Conservation (phyloP, 2,888 invertebrate genomes). For the Protonemura montana region DNA sequence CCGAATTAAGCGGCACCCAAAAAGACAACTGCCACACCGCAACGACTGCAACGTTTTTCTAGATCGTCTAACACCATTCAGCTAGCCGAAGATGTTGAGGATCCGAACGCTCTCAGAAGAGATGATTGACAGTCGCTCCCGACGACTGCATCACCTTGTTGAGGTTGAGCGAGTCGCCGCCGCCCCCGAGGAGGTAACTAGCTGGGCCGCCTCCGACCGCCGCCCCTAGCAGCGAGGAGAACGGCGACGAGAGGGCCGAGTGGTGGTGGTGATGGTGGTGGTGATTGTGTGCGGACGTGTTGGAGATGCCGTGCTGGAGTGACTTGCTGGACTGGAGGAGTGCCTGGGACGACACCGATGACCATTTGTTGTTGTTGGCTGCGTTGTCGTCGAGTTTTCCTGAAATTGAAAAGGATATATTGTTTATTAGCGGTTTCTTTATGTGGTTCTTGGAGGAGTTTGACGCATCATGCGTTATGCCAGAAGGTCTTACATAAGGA, state of each 20-base stretch:
- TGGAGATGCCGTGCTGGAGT: conserved; percentile 54
- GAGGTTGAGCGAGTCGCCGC: conserved; percentile 51
- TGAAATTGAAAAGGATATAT: conserved; percentile 54
- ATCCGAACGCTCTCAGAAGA: conserved; percentile 44
- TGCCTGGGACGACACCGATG: conserved; percentile 58
- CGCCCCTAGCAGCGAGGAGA: conserved; percentile 54
- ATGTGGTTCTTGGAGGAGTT: neutral
- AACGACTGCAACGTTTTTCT: too few relatives aligned
- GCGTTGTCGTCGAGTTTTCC: conserved; percentile 60
- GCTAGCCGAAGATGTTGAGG: neutral
- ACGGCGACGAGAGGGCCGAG: conserved; percentile 48
- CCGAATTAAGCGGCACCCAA: neutral
- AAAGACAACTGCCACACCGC: too few relatives aligned
- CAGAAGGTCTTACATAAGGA: too few relatives aligned
- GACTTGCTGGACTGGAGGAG: conserved; percentile 55
- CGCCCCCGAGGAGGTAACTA: conserved; percentile 53
- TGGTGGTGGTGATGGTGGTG: conserved; percentile 58
- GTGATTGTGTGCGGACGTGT: conserved; percentile 55
- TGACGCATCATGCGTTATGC: too few relatives aligned
- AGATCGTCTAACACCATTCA: neutral
- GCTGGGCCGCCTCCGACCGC: conserved; percentile 55
- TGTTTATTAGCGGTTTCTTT: neutral
- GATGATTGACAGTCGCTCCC: conserved; percentile 52
- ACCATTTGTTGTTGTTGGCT: conserved; percentile 62
- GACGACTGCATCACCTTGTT: conserved; percentile 52